A percentile compares a stretch with the other conserved stretches of the same genome.
Conservation (phyloP, 1,140 invertebrate species). For the Zaprionus lachaisei region DNA sequence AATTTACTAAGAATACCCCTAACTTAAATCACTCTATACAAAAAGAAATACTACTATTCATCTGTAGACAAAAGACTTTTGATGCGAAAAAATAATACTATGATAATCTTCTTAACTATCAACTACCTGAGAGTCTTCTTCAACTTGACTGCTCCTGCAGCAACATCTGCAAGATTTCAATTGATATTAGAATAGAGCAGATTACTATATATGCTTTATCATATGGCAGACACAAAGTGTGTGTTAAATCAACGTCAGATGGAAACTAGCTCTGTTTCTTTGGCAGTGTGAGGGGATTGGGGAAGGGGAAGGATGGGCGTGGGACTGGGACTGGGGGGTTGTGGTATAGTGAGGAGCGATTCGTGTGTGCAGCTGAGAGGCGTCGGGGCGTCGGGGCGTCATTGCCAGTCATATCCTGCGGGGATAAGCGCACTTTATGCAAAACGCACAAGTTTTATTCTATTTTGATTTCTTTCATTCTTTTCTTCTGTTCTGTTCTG, state of each 20-base stretch:
- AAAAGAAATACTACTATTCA: too few species aligned
- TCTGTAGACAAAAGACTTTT: too few species aligned
- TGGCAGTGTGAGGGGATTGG: background rate
- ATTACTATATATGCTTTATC: constrained; percentile 5
- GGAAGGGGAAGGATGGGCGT: background rate
- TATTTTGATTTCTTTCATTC: constrained; percentile 41
- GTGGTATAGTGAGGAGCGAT: background rate
- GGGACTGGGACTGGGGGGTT: background rate
- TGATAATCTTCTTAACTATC: too few species aligned
- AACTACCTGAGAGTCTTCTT: background rate
- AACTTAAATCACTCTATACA: too few species aligned
- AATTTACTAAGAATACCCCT: too few species aligned
- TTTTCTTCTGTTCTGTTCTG: constrained; percentile 13
- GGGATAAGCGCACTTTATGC: constrained; percentile 80
- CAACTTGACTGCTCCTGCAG: background rate
- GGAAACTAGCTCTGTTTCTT: background rate
- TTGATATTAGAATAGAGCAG: constrained; percentile 4
- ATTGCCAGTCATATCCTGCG: constrained; percentile 79
- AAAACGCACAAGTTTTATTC: constrained; percentile 77
- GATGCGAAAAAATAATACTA: too few species aligned
- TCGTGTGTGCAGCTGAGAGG: constrained; percentile 25
- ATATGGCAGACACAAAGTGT: background rate
- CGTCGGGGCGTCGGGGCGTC: constrained; percentile 58
- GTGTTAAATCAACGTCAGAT: constrained; percentile 8
- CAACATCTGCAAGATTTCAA: background rate